Percentiles rank a stretch among this genome's conserved stretches.
Conservation (phyloP, 2,888 invertebrate genomes). For the Cantharis nigra region DNA sequence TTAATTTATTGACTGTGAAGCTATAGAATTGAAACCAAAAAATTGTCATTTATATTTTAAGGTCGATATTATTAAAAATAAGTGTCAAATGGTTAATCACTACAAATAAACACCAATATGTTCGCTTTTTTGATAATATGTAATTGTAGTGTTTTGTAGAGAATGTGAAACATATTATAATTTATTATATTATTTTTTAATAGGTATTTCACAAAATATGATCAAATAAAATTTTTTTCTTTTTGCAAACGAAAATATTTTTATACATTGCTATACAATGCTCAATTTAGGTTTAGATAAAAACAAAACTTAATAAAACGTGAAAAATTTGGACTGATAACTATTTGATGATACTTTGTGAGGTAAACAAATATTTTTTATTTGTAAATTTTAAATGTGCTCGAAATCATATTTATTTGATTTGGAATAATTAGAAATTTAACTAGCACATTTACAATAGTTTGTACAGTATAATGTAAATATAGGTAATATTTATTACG, state of each 20-base stretch:
- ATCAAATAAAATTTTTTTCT: neutral
- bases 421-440: neutral
- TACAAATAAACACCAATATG: neutral
- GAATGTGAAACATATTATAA: neutral
- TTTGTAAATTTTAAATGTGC: neutral
- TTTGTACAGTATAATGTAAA: constrained; percentile 31
- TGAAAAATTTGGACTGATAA: neutral
- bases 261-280: no score
- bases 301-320: neutral
- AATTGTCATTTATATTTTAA: neutral
- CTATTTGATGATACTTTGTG: neutral
- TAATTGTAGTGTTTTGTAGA: neutral
- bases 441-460: neutral
- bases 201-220: neutral
- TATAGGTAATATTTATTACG: constrained; percentile 16
- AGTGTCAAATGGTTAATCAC: neutral
- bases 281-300: neutral
- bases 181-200: neutral
- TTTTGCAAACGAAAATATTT: neutral
- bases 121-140: neutral
- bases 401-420: neutral
- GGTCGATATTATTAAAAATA: neutral
- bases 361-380: neutral
- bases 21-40: neutral
- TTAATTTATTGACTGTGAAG: neutral